Conservation (phyloP, 1,140 invertebrate genomes). For the Mizuhopecten yessoensis region DNA sequence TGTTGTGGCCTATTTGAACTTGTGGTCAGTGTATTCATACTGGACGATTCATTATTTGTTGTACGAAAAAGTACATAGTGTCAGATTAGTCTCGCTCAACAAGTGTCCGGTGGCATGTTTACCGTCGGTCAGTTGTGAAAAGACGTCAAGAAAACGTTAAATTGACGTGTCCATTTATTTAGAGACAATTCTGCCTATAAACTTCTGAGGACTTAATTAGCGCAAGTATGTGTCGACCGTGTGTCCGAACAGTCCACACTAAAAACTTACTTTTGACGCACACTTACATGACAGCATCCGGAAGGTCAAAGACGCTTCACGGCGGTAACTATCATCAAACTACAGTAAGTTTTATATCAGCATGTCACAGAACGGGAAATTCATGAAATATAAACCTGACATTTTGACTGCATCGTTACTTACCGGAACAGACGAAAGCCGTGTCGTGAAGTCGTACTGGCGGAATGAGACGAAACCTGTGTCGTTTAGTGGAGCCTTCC, state of each 20-base stretch:
- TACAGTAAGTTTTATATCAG: background rate
- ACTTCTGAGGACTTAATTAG: background rate
- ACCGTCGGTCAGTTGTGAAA: background rate
- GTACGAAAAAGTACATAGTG: background rate
- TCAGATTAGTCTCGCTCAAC: background rate
- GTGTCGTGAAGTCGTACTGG: no score
- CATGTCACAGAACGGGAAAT: background rate
- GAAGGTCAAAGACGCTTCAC: background rate
- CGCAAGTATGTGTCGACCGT: background rate
- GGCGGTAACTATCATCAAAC: background rate
- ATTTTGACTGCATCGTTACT: background rate
- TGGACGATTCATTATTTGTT: background rate
- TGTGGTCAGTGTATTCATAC: background rate
- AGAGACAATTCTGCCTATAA: background rate
- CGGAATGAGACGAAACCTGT: no score
- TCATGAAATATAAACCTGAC: background rate
- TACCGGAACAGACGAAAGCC: no score
- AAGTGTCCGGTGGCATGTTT: slow-evolving; percentile 10
- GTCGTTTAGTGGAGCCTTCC: no score
- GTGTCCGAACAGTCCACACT: background rate
- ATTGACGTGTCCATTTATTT: background rate
- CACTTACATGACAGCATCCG: background rate
- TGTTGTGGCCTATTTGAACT: slow-evolving; percentile 18
- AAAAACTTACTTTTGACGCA: background rate
- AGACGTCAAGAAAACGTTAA: background rate